Conservation (phyloP, 2,797 vertebrate species). For the Numenius phaeopus region DNA sequence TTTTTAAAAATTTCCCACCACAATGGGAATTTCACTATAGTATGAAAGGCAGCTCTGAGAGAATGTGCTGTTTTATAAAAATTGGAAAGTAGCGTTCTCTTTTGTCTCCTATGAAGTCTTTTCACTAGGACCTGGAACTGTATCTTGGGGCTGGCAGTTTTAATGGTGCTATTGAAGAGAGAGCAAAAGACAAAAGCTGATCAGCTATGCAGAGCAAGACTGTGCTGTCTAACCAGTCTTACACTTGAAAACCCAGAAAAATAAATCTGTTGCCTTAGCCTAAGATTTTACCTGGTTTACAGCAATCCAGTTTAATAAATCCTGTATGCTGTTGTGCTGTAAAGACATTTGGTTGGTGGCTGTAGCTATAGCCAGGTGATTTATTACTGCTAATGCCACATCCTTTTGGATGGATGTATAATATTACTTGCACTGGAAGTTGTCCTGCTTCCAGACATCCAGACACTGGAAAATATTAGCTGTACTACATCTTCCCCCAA, state of each 20-base stretch:
- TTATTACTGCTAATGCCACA: not conserved
- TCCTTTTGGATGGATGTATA: not conserved
- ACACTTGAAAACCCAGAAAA: not conserved
- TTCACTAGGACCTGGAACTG: not conserved
- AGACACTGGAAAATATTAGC: not conserved
- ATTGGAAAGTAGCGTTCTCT: not conserved
- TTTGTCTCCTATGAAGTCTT: not conserved
- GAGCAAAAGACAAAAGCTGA: not conserved
- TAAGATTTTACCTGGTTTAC: not conserved
- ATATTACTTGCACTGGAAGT: not conserved
- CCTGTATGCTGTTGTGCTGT: not conserved
- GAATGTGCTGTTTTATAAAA: not conserved
- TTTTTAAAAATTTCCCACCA: not conserved
- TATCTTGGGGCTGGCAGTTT: not conserved
- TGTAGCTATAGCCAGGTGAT: not conserved
- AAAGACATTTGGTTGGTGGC: not conserved
- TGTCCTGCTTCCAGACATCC: not conserved
- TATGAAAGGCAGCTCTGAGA: not conserved
- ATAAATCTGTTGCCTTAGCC: not conserved
- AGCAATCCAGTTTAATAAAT: not conserved
- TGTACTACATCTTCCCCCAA: not conserved
- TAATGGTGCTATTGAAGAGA: not conserved
- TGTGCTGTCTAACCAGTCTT: not conserved
- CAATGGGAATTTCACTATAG: not conserved
- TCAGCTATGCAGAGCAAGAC: not conserved